These are phyloP conservation scores for Emydocephalus ijimae DNA, from an alignment of 2,113 vertebrate genomes.

Conservation along the genomic window DNA sequence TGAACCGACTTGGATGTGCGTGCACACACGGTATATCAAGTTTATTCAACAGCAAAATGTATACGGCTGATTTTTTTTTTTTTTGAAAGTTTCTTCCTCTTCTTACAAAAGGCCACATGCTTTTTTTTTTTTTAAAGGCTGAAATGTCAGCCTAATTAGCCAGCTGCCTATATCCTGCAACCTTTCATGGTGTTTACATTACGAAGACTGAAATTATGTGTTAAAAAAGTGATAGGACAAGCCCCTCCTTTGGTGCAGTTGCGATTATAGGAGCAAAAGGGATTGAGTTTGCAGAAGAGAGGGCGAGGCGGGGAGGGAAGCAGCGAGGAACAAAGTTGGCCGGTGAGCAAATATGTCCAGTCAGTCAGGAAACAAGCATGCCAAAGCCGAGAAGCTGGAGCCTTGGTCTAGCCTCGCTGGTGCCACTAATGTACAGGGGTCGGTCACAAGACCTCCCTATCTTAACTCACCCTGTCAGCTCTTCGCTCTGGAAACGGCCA, in stretches of 20 bases:
- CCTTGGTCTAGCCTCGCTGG: slow-evolving; percentile 63
- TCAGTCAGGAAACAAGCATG: slow-evolving; percentile 58
- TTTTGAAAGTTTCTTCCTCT: neutral
- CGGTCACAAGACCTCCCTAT: slow-evolving; percentile 56
- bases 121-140: neutral
- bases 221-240: neutral
- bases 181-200: neutral
- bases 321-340: slow-evolving; percentile 58
- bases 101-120: neutral
- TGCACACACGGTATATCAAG: neutral
- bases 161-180: neutral
- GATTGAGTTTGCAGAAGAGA: neutral
- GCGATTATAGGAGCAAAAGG: slow-evolving; percentile 34
- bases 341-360: slow-evolving; percentile 36
- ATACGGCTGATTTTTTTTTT: neutral
- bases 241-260: neutral
- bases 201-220: slow-evolving; percentile 12
- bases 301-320: neutral
- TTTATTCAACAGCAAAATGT: neutral
- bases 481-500: neutral
- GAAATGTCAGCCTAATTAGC: neutral
- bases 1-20: neutral
- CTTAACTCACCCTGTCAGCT: slow-evolving; percentile 46
- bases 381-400: slow-evolving; percentile 63
- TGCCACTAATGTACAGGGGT: slow-evolving; percentile 70